Base-by-base conservation (phyloP, 35 echinoderm and acorn worm genomes). In the Ptychodera flava region DNA sequence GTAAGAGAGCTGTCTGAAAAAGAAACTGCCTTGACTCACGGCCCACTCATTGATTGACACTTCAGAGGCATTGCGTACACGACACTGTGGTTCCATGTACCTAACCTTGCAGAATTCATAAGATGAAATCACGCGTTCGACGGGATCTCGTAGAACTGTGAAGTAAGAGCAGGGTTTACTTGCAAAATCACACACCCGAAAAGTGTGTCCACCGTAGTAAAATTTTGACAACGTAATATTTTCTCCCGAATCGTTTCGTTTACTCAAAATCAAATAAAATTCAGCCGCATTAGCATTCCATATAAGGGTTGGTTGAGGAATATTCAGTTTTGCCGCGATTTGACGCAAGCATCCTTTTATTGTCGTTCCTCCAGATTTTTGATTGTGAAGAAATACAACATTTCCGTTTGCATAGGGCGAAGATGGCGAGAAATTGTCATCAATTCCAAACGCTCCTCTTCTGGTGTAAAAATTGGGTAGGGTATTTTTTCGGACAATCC, bases 91-190 rank as follows among this genome's bases (percentile, higher is more conserved):
- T 33, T 99, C 96, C 33, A 35, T 32, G n/a, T 84, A 85, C 29
- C 90, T 82, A n/a, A 88, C 82, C 31, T 88, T 86, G 83, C 96
- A 99, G 78, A 94, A 99, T 6, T 85, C 76, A 36, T 94, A 94
- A 0, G 93, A 92, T n/a, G 96, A 99, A 32, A 99, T 88, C 0
- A 85, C 89, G 30, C 96, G 90, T 52, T 99, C 96, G 80, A 92
- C 92, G 1, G 96, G 96, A 38, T 99, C 90, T 29, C 96, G 80
- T 29, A 99, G 35, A 82, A 94, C 85, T 27, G 96, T 99, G 82
- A 99, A 99, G 84, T 99, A 99, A 0, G 96, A 89, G 81, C 96
- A 99, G 0, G 96, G 88, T 76, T 87, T 34, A 0, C 38, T 85
- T n/a, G 76, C 37, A 32, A 88, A 85, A 36, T 99, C 90, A 81